Conservation (phyloP, 2,113 vertebrate species). For the Regulus satrapa region DNA sequence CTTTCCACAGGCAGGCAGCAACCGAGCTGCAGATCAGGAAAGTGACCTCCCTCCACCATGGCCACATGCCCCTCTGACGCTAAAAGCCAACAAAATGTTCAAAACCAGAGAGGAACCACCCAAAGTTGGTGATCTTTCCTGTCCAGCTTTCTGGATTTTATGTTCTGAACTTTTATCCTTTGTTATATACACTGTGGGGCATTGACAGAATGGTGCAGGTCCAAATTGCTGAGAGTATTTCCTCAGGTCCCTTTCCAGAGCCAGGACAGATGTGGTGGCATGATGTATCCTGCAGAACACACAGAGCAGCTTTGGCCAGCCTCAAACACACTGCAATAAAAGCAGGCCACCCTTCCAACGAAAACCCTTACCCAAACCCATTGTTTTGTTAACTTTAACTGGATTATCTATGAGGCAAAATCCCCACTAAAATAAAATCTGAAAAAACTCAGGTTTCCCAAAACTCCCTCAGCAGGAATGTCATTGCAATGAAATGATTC, state of each 20-base stretch:
- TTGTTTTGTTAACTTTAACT: not conserved
- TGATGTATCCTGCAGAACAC: not conserved
- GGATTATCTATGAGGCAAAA: not conserved
- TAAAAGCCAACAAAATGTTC: not conserved
- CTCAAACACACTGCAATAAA: not conserved
- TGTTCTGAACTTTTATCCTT: not conserved
- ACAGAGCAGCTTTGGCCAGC: not conserved
- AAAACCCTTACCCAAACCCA: not conserved
- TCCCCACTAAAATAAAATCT: not conserved
- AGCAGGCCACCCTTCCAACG: not conserved
- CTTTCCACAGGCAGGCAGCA: not conserved
- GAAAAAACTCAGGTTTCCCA: not conserved
- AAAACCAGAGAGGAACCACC: not conserved
- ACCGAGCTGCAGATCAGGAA: not conserved
- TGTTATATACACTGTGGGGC: not conserved
- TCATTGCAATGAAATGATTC: not conserved
- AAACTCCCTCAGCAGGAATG: not conserved
- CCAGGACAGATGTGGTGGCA: not conserved
- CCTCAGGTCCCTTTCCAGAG: not conserved
- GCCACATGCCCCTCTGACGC: not conserved
- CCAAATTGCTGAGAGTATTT: not conserved
- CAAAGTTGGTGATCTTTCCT: not conserved
- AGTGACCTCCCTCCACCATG: not conserved
- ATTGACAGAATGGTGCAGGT: not conserved
- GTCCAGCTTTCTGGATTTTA: not conserved